Evolutionary conservation across 2,797 vertebrate species (phyloP).

Genomic region (Clarias platycephalus): DNA sequence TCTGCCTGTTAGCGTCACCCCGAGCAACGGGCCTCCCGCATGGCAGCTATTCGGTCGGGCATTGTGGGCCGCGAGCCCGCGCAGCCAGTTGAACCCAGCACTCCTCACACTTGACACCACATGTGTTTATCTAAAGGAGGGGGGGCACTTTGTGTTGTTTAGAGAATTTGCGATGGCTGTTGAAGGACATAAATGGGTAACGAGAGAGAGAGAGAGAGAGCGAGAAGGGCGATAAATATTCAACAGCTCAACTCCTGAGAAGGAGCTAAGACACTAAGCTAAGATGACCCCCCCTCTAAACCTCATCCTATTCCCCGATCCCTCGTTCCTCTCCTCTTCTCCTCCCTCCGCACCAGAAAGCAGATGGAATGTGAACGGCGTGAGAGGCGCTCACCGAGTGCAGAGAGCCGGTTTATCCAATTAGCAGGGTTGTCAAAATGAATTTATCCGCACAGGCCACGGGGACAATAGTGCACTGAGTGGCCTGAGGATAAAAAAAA

Average conservation of each 20-base stretch:
- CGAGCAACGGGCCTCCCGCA: constrained; percentile 96
- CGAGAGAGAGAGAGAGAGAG: constrained; percentile 53
- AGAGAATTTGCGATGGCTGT: constrained; percentile 71
- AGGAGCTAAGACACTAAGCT: constrained; percentile 62
- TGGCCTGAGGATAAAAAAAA: constrained; percentile 59
- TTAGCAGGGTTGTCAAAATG: constrained; percentile 99
- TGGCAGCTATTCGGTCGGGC: constrained; percentile 91
- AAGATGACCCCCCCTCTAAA: not conserved
- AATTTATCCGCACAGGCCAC: constrained; percentile 86
- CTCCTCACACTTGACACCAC: constrained; percentile 98
- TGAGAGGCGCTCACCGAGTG: constrained; percentile 75
- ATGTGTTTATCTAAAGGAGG: constrained; percentile 97
- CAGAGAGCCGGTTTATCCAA: constrained; percentile 90
- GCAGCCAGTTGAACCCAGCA: constrained; percentile 88
- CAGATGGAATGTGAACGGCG: constrained; percentile 86
- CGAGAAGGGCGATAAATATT: constrained; percentile 85
- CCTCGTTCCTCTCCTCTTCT: constrained; percentile 35
- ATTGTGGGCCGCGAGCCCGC: constrained; percentile 82
- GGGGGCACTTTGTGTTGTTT: constrained; percentile 74
- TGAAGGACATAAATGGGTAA: constrained; percentile 73
- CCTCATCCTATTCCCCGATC: constrained; percentile 45
- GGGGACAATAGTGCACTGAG: constrained; percentile 69
- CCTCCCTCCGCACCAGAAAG: constrained; percentile 72
- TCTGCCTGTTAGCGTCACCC: constrained; percentile 99
- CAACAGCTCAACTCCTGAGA: constrained; percentile 75